phyloP scores from a whole-genome alignment of 1,140 invertebrate genomes.

The Aphelinus certus region DNA sequence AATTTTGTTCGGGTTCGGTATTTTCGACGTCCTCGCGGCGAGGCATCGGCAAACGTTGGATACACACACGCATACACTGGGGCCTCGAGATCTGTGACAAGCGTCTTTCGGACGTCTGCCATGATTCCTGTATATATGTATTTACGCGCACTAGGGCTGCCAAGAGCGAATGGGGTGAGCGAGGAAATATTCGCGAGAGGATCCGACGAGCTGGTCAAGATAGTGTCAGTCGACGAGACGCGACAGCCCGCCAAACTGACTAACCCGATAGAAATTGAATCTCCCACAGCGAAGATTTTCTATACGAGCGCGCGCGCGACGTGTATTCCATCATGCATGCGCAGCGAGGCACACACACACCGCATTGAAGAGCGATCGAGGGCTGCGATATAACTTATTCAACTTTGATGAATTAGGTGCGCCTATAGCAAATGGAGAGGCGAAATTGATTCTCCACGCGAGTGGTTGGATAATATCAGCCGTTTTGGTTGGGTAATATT shows the following conservation, averaged over 20 bases:
- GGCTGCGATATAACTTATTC: too few species aligned
- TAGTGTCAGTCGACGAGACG: conserved; percentile 29
- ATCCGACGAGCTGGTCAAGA: conserved; percentile 41
- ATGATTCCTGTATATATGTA: conserved; percentile 44
- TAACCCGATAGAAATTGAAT: conserved; percentile 3
- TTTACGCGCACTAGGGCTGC: conserved; percentile 39
- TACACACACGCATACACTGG: conserved; percentile 40
- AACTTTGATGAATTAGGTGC: too few species aligned
- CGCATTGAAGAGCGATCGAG: too few species aligned
- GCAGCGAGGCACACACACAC: too few species aligned
- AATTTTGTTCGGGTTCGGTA: conserved; percentile 37
- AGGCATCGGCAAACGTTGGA: background rate
- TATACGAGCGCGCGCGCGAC: background rate
- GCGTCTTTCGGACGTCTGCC: conserved; percentile 43
- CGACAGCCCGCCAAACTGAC: background rate
- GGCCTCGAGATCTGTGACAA: conserved; percentile 31
- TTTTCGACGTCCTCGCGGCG: too few species aligned
- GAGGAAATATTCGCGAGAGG: conserved; percentile 39
- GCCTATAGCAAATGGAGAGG: too few species aligned
- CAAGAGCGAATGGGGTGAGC: conserved; percentile 18
- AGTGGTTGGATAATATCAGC: too few species aligned
- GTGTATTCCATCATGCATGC: too few species aligned
- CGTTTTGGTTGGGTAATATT: too few species aligned
- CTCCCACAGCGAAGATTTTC: background rate
- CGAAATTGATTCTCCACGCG: too few species aligned